A percentile compares a stretch with the other conserved stretches of the same genome.
phyloP scores from a whole-genome alignment of 2,888 invertebrate genomes.

The Germaria angustata region DNA sequence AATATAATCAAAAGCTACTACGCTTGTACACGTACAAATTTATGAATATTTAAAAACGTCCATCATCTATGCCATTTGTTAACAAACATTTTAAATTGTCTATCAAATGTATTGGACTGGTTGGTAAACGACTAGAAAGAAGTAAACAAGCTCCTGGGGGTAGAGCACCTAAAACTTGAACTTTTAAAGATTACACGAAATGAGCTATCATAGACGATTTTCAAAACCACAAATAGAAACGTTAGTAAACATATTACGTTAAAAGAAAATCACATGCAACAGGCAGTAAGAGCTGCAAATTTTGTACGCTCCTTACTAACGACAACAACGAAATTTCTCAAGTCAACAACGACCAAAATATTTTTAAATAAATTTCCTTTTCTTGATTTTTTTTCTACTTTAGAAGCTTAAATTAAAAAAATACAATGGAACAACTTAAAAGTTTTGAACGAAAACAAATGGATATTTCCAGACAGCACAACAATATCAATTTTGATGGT shows the following conservation, averaged over 20 bases:
- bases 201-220: slow-evolving; percentile 13
- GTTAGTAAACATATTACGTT: background rate
- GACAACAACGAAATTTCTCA: slow-evolving; percentile 35
- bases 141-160: slow-evolving; percentile 55
- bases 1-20: background rate
- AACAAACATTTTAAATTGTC: slow-evolving; percentile 11
- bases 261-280: background rate
- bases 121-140: background rate
- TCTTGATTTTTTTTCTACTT: background rate
- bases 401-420: slow-evolving; percentile 21
- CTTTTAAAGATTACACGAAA: slow-evolving; percentile 36
- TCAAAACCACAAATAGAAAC: background rate
- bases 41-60: background rate
- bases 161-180: slow-evolving; percentile 61
- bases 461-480: slow-evolving; percentile 20
- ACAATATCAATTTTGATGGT: slow-evolving; percentile 52
- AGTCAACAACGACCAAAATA: slow-evolving; percentile 53
- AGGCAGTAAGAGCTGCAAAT: slow-evolving; percentile 6
- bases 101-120: background rate
- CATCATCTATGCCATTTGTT: no score
- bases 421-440: slow-evolving; percentile 4
- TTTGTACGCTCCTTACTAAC: slow-evolving; percentile 21
- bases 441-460: slow-evolving; percentile 41
- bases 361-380: slow-evolving; percentile 48
- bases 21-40: background rate